These are phyloP conservation scores for Labeo catla DNA, from an alignment of 2,113 vertebrate genomes.

Conservation along the genomic window DNA sequence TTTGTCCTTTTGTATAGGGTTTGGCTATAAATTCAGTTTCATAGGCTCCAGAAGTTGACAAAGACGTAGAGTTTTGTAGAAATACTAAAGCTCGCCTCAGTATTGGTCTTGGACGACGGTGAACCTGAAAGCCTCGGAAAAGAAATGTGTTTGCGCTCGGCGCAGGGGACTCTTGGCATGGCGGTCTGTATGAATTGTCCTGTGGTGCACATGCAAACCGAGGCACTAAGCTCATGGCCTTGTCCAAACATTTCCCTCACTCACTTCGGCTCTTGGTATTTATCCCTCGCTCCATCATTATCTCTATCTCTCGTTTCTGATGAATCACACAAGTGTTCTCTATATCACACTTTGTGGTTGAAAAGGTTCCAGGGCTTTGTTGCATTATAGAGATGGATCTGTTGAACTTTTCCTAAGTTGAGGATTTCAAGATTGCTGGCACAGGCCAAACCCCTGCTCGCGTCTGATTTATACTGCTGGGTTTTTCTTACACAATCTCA, in stretches of 20 bases:
- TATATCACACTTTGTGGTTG: constrained; percentile 22
- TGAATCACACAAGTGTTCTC: constrained; percentile 31
- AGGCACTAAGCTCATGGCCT: constrained; percentile 35
- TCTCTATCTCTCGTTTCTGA: constrained; percentile 31
- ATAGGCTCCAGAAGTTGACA: constrained; percentile 21
- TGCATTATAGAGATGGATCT: constrained; percentile 41
- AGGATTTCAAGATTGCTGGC: constrained; percentile 21
- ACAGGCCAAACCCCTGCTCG: background rate
- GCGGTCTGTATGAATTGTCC: constrained; percentile 36
- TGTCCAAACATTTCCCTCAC: constrained; percentile 41
- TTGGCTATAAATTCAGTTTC: background rate
- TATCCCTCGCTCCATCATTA: constrained; percentile 36
- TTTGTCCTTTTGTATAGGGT: background rate
- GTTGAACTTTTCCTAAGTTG: constrained; percentile 46
- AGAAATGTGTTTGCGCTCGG: constrained; percentile 22
- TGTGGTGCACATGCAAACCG: constrained; percentile 37
- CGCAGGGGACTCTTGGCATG: constrained; percentile 36
- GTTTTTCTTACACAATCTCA: constrained; percentile 45
- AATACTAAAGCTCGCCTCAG: constrained; percentile 17
- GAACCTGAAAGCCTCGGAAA: constrained; percentile 10
- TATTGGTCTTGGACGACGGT: constrained; percentile 37
- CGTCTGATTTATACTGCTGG: constrained; percentile 32
- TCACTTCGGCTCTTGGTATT: constrained; percentile 1
- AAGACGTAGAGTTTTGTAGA: constrained; percentile 23
- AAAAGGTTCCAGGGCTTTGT: constrained; percentile 44